phyloP scores from a whole-genome alignment of 1,140 invertebrate species.

The Drepana arcuata region DNA sequence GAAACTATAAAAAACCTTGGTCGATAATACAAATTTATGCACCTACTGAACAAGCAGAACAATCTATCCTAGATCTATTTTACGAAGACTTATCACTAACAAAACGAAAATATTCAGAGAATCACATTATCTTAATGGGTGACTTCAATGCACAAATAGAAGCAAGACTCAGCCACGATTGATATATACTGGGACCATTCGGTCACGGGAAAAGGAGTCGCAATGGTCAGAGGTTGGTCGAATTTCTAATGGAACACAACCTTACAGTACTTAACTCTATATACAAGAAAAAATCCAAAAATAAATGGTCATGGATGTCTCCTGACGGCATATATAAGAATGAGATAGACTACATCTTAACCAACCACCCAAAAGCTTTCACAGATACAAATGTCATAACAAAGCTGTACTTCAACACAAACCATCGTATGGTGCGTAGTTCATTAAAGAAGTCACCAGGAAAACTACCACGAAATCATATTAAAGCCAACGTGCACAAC shows the following conservation, averaged over 20 bases:
- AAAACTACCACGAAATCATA: neutral
- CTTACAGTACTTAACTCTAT: neutral
- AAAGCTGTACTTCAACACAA: neutral
- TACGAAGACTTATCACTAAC: neutral
- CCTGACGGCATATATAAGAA: neutral
- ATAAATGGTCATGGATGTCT: neutral
- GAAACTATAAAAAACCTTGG: too few species aligned
- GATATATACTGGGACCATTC: neutral
- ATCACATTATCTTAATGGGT: neutral
- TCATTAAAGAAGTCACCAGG: neutral
- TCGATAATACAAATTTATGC: too few species aligned
- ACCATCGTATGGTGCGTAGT: neutral
- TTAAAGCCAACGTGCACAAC: neutral
- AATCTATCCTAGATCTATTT: too few species aligned
- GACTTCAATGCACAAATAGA: neutral
- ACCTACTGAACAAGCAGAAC: too few species aligned
- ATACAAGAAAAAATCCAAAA: neutral
- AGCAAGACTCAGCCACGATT: neutral
- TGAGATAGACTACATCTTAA: neutral
- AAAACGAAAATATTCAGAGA: neutral
- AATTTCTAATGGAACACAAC: neutral
- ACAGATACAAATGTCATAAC: neutral
- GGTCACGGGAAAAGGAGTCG: neutral
- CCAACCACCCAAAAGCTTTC: neutral
- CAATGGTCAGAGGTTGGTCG: neutral